These are phyloP conservation scores for Sarcophaga variegata DNA, from an alignment of 2,888 invertebrate genomes.

Conservation along the genomic window DNA sequence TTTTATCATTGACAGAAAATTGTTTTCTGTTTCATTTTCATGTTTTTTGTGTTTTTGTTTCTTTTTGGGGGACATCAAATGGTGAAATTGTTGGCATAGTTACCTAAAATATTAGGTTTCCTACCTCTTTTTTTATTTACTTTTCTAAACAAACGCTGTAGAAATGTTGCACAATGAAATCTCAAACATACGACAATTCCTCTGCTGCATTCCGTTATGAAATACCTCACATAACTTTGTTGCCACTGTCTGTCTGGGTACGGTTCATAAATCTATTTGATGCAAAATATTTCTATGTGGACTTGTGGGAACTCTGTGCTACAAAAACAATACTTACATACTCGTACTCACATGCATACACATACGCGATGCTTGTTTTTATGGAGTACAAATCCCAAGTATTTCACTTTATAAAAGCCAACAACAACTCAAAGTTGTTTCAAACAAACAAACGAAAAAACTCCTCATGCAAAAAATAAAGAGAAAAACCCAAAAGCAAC, in stretches of 20 bases:
- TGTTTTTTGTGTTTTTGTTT: not conserved
- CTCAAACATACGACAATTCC: not conserved
- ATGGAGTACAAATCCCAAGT: not conserved
- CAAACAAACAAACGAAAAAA: not conserved
- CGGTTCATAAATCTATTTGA: not conserved
- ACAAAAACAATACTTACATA: not conserved
- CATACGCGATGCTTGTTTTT: not conserved
- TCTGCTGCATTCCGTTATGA: not conserved
- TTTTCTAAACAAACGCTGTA: too few species aligned
- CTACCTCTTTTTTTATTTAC: too few species aligned
- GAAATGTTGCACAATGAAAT: not conserved
- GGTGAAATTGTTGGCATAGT: not conserved
- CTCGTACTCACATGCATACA: too few species aligned
- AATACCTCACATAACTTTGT: not conserved
- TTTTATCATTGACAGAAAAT: too few species aligned
- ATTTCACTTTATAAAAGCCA: slow-evolving; percentile 9
- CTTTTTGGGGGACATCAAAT: not conserved
- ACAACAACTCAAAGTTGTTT: slow-evolving; percentile 27
- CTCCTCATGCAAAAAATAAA: not conserved
- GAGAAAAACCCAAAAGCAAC: too few species aligned
- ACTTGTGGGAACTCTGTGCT: not conserved
- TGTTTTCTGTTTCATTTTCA: not conserved
- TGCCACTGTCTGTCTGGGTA: not conserved
- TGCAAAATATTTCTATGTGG: not conserved
- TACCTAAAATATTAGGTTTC: not conserved